Base-by-base conservation (phyloP, 2,113 vertebrate species). In the Pelecanus crispus region DNA sequence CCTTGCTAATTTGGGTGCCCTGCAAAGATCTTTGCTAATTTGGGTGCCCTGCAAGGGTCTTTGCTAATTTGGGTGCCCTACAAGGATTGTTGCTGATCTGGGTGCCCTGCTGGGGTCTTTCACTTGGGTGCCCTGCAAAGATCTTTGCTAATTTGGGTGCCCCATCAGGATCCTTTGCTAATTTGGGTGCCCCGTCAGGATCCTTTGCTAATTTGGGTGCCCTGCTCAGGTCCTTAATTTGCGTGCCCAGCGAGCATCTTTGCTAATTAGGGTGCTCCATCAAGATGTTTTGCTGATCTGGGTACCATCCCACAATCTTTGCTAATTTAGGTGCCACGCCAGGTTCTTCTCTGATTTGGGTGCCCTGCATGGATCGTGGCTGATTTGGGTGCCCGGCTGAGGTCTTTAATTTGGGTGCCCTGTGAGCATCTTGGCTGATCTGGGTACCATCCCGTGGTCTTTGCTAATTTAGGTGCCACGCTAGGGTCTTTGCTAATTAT, bases 41-140 rank as follows among this genome's bases (percentile, higher is more conserved):
- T 18, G n/a, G 70, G 63, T 15, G 13, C 29, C n/a, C 47, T 18
- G 20, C 4, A 7, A 32, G 26, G 11, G 36, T 2, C 34, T 31
- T 5, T 5, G 13, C 9, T 42, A 36, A 81, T 38, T 42, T 10
- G 11, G 29, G 42, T 25, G 58, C 28, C 38, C 13, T 8, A 3
- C 5, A 14, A 31, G n/a, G 11, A 28, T 9, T 9, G 7, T n/a
- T 6, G 14, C 8, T 49, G 28, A 81, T 45, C 40, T 19, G 11
- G 25, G 45, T 21, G 45, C 32, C 31, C 9, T 12, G 5, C 15
- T 29, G 17, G 24, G 15, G 12, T 21, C 26, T 26, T 32, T 20
- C 32, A 36, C n/a, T 66, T 13, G 2, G 2, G 17, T 55, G 40
- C 45, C 24, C 13, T 11, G 21, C 0, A 1, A 81, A 75, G 6